Conservation (phyloP, 2,888 invertebrate species). For the Coenonympha glycerion region DNA sequence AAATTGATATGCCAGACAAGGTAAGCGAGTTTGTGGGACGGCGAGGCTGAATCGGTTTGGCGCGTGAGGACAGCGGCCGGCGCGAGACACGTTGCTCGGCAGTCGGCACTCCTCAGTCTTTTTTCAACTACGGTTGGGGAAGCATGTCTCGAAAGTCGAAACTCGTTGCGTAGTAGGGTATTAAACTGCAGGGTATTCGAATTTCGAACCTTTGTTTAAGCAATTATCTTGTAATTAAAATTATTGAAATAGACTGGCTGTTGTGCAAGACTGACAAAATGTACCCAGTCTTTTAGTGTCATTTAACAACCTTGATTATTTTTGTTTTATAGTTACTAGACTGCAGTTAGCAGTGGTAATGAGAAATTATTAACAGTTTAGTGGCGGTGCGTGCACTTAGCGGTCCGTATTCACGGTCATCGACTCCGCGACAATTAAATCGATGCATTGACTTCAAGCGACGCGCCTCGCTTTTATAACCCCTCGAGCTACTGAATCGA, state of each 20-base stretch:
- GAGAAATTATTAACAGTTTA: constrained; percentile 19
- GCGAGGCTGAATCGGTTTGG: constrained; percentile 27
- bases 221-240: too few relatives aligned
- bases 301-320: not conserved
- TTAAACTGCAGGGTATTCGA: too few relatives aligned
- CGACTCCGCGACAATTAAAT: constrained; percentile 63
- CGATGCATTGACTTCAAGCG: constrained; percentile 45
- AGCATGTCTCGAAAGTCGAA: constrained; percentile 20
- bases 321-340: not conserved
- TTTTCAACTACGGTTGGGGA: constrained; percentile 28
- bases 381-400: constrained; percentile 37
- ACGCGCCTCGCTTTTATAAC: constrained; percentile 24
- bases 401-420: constrained; percentile 53
- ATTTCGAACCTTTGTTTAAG: too few relatives aligned
- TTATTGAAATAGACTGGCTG: too few relatives aligned
- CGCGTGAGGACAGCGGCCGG: constrained; percentile 14
- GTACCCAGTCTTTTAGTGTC: too few relatives aligned
- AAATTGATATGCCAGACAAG: constrained; percentile 66
- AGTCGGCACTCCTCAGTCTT: too few relatives aligned
- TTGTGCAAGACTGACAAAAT: too few relatives aligned
- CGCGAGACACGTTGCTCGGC: too few relatives aligned
- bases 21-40: constrained; percentile 53
- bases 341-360: constrained; percentile 3
- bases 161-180: too few relatives aligned
- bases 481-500: constrained; percentile 22